Conservation (phyloP, 2,888 invertebrate species). For the Andrena flavipes region DNA sequence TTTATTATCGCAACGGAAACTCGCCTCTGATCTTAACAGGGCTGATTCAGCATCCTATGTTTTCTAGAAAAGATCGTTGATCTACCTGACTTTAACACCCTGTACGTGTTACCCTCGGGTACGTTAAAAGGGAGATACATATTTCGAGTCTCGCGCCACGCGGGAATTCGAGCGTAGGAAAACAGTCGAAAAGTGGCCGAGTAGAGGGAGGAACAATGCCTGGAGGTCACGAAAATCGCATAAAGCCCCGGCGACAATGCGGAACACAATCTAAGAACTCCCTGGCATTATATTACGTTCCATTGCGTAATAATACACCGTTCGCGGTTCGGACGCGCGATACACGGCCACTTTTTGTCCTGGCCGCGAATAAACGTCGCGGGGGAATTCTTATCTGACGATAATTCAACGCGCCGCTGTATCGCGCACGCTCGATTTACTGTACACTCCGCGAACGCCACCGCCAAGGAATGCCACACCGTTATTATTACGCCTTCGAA, state of each 20-base stretch:
- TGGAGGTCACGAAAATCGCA: slow-evolving; percentile 40
- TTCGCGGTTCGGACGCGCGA: slow-evolving; percentile 47
- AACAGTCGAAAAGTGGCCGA: slow-evolving; percentile 17
- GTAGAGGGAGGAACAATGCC: slow-evolving; percentile 23
- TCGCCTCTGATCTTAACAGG: no score
- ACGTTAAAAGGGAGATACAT: slow-evolving; percentile 16
- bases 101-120: slow-evolving; percentile 5
- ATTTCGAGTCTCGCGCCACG: slow-evolving; percentile 9
- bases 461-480: slow-evolving; percentile 65
- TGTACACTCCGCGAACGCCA: slow-evolving; percentile 37
- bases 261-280: slow-evolving; percentile 60
- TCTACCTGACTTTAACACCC: no score
- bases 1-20: no score
- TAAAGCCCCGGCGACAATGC: slow-evolving; percentile 52
- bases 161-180: slow-evolving; percentile 7
- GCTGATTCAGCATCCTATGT: no score
- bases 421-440: slow-evolving; percentile 64
- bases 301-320: slow-evolving; percentile 58
- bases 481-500: slow-evolving; percentile 69
- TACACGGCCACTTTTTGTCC: slow-evolving; percentile 55
- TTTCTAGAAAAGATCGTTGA: no score
- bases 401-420: slow-evolving; percentile 57
- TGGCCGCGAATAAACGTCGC: slow-evolving; percentile 56
- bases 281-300: slow-evolving; percentile 50
- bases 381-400: slow-evolving; percentile 59